A percentile compares a stretch with the other conserved stretches of the same genome.
Conservation (phyloP, 2,113 vertebrate species). For the Dasyornis broadbenti region DNA sequence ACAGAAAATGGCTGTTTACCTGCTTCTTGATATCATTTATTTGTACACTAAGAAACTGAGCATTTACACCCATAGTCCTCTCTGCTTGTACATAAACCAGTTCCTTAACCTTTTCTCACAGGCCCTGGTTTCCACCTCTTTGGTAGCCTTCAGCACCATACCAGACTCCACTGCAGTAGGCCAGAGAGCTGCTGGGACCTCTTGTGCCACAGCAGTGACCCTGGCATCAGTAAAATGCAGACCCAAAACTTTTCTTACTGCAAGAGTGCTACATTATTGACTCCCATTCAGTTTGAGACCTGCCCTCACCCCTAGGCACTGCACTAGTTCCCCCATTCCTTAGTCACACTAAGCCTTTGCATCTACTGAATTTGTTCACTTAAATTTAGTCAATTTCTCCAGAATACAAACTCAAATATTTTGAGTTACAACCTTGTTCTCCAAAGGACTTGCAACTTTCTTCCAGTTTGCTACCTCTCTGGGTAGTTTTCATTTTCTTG, state of each 20-base stretch:
- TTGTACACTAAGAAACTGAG: not conserved
- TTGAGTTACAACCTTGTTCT: not conserved
- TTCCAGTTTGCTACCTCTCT: not conserved
- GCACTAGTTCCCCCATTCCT: not conserved
- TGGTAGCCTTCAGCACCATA: not conserved
- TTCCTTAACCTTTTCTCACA: not conserved
- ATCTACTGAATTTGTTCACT: not conserved
- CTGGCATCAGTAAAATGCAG: not conserved
- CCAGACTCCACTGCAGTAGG: not conserved
- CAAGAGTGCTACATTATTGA: not conserved
- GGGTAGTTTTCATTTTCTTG: not conserved
- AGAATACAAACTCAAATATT: not conserved
- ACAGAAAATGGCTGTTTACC: not conserved
- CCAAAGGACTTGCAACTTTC: not conserved
- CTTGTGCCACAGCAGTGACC: not conserved
- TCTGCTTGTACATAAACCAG: not conserved
- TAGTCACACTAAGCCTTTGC: not conserved
- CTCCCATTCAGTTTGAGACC: not conserved
- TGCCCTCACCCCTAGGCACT: not conserved
- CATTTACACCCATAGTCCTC: not conserved
- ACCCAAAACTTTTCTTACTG: not conserved
- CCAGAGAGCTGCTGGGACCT: not conserved
- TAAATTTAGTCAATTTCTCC: not conserved
- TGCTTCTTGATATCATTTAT: not conserved
- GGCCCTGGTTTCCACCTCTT: not conserved